Base-by-base conservation (phyloP, 2,113 vertebrate genomes). In the Megaceryle torquata region DNA sequence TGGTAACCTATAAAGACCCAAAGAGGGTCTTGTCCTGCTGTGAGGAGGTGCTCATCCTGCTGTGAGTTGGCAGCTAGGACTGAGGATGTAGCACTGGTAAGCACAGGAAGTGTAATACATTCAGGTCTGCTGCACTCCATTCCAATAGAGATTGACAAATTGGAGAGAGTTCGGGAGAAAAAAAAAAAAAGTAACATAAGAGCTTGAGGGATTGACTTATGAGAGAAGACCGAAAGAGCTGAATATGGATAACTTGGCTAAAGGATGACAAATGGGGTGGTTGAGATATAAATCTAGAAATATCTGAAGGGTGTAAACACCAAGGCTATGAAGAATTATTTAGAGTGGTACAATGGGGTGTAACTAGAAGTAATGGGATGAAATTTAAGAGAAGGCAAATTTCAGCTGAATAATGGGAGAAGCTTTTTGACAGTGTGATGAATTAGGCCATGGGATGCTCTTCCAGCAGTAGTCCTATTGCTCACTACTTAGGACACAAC, bases 291-390 rank as follows among this genome's bases (percentile, higher is more conserved):
- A 97, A 96, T 97, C 96, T 96, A 96, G 91, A 96, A 94, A 92
- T 93, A 96, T 96, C 94, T 96, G 96, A 97, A 97, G 96, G 96
- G 88, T 96, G 96, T 97, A 97, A 97, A 96, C 95, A 96, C 95
- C 96, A 97, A 97, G 96, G 95, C 96, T 96, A 95, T 96, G 96
- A 97, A 96, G 95, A 96, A 96, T 97, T 97, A 96, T 96, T 96
- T 95, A 94, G 95, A 96, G 95, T 95, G 95, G 95, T 96, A 97
- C 95, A 97, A 95, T 96, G 88, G 96, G 95, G 96, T 97, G 93
- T 97, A 97, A 96, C 96, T 96, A 95, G 96, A 95, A 96, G 95
- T 97, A 97, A 97, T 97, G 95, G 96, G 92, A 97, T 96, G 91
- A 95, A 96, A 96, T 97, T 96, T 96, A 96, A 95, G 96, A 96